These are phyloP conservation scores for Diglossa cyanea DNA, from an alignment of 2,797 vertebrate species.

Conservation along the genomic window DNA sequence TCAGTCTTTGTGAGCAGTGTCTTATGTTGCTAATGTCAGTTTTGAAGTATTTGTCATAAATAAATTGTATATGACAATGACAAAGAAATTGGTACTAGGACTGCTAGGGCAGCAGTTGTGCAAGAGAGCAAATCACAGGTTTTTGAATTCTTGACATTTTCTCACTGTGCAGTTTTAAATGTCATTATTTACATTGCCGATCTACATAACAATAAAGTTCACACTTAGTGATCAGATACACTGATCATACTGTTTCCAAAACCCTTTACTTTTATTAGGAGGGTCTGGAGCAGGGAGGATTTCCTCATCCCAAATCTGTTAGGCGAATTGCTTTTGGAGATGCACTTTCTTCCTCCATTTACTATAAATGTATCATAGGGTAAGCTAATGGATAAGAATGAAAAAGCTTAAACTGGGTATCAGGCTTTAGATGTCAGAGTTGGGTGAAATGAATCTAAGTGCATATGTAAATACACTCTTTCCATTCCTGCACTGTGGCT, in stretches of 20 bases:
- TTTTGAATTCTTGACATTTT: background rate
- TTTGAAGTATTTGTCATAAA: background rate
- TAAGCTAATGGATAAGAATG: background rate
- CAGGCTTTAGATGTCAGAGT: background rate
- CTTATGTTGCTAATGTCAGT: background rate
- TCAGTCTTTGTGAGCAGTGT: background rate
- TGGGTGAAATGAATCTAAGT: background rate
- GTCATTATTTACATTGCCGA: background rate
- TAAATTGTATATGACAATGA: background rate
- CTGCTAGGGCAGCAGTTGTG: background rate
- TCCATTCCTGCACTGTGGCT: background rate
- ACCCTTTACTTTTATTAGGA: background rate
- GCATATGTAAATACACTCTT: background rate
- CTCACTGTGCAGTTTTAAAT: background rate
- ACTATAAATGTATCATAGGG: background rate
- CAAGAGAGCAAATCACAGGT: background rate
- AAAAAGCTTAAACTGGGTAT: background rate
- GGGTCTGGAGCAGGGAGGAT: background rate
- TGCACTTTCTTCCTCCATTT: background rate
- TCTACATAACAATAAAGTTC: background rate
- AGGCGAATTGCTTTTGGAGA: background rate
- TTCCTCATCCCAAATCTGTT: background rate
- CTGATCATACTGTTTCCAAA: background rate
- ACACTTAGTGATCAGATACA: background rate
- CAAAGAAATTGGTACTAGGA: background rate